Base-by-base conservation (phyloP, 2,888 invertebrate genomes). In the Brachyptera putata region DNA sequence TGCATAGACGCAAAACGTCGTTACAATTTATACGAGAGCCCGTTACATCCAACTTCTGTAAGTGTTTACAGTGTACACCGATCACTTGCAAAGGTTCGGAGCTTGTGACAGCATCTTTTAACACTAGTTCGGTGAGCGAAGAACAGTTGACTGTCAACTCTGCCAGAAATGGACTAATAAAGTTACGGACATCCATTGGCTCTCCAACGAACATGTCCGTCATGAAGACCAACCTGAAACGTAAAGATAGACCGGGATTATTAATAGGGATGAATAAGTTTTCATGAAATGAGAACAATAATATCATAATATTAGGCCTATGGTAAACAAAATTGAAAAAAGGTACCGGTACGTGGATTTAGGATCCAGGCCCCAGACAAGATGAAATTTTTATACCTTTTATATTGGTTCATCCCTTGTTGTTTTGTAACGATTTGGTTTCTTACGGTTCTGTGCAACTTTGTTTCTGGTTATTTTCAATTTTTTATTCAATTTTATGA, bases 81-180 rank as follows among this genome's bases (percentile, higher is more conserved):
- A 63, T 61, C 5, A 36, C 30, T n/a, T 34, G 24, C 46, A 63
- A 24, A 1, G 61, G 48, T 13, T 36, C 57, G 11, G 34, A 39
- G n/a, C 56, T 56, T 4, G 25, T 14, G 16, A 61, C 50, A 3
- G 48, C 21, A 14, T 63, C 58, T 30, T 61, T 63, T 16, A 63
- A 21, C 22, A 63, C 48, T 2, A 63, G 49, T 49, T 63, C 61
- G n/a, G 58, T 61, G 14, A 63, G 56, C 22, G 34, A 14, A 9
- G 39, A 34, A 25, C 63, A 63, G 49, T 58, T 63, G 16, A 22
- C 22, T 11, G 49, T 37, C 16, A 63, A 49, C 7, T 25, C 25
- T 7, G n/a, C 36, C 3, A 63, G 41, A 22, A 56, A 56, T 13
- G 58, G 55, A n/a, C 22, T 22, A 4, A 21, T 46, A 24, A 46